Base-by-base conservation (phyloP, 2,113 vertebrate species). In the Aptenodytes patagonicus region DNA sequence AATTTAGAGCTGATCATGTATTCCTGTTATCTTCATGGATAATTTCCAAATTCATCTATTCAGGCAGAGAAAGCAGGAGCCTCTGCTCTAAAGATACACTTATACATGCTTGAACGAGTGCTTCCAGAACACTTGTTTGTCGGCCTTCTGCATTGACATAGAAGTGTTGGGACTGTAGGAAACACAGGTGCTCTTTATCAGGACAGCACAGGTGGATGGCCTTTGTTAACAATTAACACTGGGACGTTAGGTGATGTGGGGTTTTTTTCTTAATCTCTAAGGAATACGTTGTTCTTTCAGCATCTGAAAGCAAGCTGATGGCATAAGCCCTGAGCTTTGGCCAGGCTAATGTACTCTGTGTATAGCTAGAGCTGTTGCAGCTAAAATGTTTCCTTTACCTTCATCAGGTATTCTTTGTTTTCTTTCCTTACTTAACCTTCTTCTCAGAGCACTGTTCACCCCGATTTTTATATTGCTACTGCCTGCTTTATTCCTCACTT, bases 151-250 rank as follows among this genome's bases (percentile, higher is more conserved):
- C 36, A 32, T 6, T 76, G 57, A 49, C 34, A 38, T 36, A 34
- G 38, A 38, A 51, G 18, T 7, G 20, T 17, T 51, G 44, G 57
- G 44, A 7, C 0, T 0, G 28, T 16, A 9, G 20, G 73, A 82
- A 91, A 62, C 2, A 5, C 16, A 1, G 15, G 21, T 66, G 64
- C 42, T 58, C n/a, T 95, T 90, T 96, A 89, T 92, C 89, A 93
- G 79, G 40, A 46, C 60, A 72, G 64, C 38, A 57, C 81, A 94
- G 61, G 46, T 34, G 71, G 77, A 79, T 87, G 44, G 42, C 52
- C 10, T 91, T 71, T 75, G 72, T 73, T 49, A 82, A 71, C 44
- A 64, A 42, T 51, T 68, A 60, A 46, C 18, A 31, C 31, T n/a
- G 65, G 25, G 15, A 38, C 3, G 1, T 52, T 64, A 76, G 28